A percentile compares a stretch with the other conserved stretches of the same genome.
These are phyloP conservation scores for Bombylius discolor DNA, from an alignment of 2,888 invertebrate genomes.

Conservation along the genomic window DNA sequence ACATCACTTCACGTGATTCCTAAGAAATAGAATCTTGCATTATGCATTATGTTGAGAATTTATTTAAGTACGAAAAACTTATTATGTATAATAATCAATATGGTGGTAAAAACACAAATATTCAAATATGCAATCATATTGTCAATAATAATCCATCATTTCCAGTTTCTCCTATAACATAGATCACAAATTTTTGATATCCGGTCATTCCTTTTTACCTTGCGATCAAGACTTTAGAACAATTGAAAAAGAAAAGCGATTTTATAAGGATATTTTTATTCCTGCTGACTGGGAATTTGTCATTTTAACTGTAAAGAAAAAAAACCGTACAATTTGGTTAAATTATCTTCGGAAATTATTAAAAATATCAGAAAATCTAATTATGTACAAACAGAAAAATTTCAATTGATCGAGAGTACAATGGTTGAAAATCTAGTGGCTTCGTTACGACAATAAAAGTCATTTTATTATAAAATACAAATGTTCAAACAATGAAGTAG, in stretches of 20 bases:
- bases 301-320: slow-evolving; percentile 1
- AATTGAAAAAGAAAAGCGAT: neutral
- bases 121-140: slow-evolving; percentile 10
- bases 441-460: neutral
- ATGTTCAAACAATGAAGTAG: neutral
- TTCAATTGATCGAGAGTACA: slow-evolving; percentile 3
- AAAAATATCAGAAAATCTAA: slow-evolving; percentile 10
- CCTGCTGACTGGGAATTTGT: slow-evolving; percentile 7
- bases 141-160: slow-evolving; percentile 2
- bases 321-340: slow-evolving; percentile 10
- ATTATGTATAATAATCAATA: slow-evolving; percentile 9
- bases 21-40: slow-evolving; percentile 9
- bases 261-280: slow-evolving; percentile 8
- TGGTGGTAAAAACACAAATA: slow-evolving; percentile 10
- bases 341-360: slow-evolving; percentile 4
- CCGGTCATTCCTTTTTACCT: slow-evolving; percentile 10
- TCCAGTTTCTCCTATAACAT: neutral
- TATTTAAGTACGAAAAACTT: slow-evolving; percentile 2
- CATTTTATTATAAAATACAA: neutral
- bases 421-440: neutral
- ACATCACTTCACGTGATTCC: slow-evolving; percentile 7
- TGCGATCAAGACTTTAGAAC: slow-evolving; percentile 3
- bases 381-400: slow-evolving; percentile 13
- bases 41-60: slow-evolving; percentile 8
- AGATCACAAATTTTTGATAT: slow-evolving; percentile 9